These are phyloP conservation scores for Eupithecia pulchellata DNA, from an alignment of 2,888 invertebrate genomes.

Conservation along the genomic window DNA sequence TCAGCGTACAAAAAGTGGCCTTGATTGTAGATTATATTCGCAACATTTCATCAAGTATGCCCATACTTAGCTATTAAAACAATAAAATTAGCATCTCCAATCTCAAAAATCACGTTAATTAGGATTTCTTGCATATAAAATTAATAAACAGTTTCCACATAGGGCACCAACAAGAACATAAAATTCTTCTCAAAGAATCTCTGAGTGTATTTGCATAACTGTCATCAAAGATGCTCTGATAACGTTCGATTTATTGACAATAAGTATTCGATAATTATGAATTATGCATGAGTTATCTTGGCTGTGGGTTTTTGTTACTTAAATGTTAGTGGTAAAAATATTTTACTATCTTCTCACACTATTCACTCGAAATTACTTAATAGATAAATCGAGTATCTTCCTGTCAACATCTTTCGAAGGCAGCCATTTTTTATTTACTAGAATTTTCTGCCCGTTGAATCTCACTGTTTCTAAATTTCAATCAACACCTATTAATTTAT, in stretches of 20 bases:
- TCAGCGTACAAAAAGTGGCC: too few relatives aligned
- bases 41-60: too few relatives aligned
- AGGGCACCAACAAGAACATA: conserved; percentile 26
- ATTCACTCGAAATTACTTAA: too few relatives aligned
- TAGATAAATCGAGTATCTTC: too few relatives aligned
- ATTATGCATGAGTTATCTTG: conserved; percentile 48
- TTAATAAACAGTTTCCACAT: conserved; percentile 22
- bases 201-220: conserved; percentile 54
- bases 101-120: background rate
- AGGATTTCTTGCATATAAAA: background rate
- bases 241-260: conserved; percentile 53
- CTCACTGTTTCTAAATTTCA: too few relatives aligned
- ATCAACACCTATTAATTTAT: background rate
- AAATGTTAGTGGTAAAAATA: background rate
- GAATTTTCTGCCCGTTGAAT: too few relatives aligned
- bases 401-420: too few relatives aligned
- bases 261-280: conserved; percentile 49
- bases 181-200: conserved; percentile 38
- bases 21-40: too few relatives aligned
- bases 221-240: conserved; percentile 54
- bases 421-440: too few relatives aligned
- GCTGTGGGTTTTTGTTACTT: background rate
- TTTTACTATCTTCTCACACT: too few relatives aligned
- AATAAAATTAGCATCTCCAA: background rate
- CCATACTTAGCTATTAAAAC: too few relatives aligned